Conservation (phyloP, 2,113 vertebrate genomes). For the Potamarius usumacintae region DNA sequence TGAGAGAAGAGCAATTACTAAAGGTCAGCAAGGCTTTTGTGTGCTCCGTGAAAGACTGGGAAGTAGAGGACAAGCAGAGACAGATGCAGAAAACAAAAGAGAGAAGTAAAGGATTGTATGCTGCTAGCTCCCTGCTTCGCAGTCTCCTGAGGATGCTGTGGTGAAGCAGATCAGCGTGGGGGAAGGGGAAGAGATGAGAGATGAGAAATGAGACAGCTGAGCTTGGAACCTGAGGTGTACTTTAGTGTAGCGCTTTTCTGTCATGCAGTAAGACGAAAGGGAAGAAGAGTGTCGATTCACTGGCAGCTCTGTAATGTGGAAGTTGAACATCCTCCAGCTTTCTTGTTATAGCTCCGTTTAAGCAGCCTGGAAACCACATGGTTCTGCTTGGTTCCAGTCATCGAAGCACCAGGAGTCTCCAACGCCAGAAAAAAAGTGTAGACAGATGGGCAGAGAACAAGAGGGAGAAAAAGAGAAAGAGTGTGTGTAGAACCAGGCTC, state of each 20-base stretch:
- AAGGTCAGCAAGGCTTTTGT: constrained; percentile 55
- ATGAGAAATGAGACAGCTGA: constrained; percentile 22
- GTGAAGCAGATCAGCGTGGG: constrained; percentile 50
- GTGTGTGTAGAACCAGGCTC: background rate
- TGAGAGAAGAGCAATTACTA: constrained; percentile 23
- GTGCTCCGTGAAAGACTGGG: constrained; percentile 41
- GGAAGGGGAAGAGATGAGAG: background rate
- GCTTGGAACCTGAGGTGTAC: background rate
- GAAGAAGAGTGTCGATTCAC: background rate
- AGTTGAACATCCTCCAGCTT: constrained; percentile 16
- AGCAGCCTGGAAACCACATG: constrained; percentile 9
- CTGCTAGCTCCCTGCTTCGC: background rate
- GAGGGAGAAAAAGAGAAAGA: background rate
- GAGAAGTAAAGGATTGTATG: background rate
- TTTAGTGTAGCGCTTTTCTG: background rate
- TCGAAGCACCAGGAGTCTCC: background rate
- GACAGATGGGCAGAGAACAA: constrained; percentile 26
- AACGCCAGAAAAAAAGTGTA: background rate
- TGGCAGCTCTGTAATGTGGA: constrained; percentile 7
- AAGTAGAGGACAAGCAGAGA: constrained; percentile 25
- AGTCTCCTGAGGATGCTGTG: constrained; percentile 36
- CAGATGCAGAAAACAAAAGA: constrained; percentile 15
- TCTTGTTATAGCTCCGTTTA: background rate
- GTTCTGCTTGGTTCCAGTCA: background rate
- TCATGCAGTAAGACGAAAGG: background rate